phyloP scores from a whole-genome alignment of 1,140 invertebrate species.

The Drosophila nikananu region DNA sequence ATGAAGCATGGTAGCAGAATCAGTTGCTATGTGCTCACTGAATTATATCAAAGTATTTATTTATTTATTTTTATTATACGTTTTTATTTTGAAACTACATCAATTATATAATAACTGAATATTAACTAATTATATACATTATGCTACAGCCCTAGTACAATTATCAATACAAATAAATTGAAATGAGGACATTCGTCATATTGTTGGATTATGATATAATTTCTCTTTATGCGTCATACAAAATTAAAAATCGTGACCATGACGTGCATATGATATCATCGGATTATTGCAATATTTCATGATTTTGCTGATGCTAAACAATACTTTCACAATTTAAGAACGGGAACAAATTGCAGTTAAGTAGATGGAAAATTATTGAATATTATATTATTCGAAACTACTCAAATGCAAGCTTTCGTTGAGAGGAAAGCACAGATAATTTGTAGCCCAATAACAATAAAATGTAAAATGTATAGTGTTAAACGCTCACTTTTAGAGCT shows the following conservation, averaged over 20 bases:
- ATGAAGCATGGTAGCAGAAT: background rate
- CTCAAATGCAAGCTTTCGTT: background rate
- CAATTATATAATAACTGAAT: background rate
- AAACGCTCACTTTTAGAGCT: constrained; percentile 5
- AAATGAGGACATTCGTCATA: background rate
- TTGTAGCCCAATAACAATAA: background rate
- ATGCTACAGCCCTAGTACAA: background rate
- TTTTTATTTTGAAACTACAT: background rate
- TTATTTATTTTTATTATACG: background rate
- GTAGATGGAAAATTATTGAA: background rate
- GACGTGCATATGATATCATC: constrained; percentile 18
- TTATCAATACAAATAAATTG: background rate
- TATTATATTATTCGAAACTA: background rate
- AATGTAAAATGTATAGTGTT: background rate
- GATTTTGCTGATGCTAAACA: constrained; percentile 7
- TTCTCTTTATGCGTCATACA: constrained; percentile 3
- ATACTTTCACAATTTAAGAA: constrained; percentile 8
- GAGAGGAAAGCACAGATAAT: background rate
- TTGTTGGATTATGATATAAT: background rate
- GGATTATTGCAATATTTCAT: constrained; percentile 1
- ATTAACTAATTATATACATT: background rate
- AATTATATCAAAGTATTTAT: background rate
- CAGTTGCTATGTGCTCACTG: background rate
- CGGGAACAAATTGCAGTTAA: constrained; percentile 6
- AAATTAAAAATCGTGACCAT: constrained; percentile 9